phyloP scores from a whole-genome alignment of 2,888 invertebrate species.

The Sarcophaga caerulescens region DNA sequence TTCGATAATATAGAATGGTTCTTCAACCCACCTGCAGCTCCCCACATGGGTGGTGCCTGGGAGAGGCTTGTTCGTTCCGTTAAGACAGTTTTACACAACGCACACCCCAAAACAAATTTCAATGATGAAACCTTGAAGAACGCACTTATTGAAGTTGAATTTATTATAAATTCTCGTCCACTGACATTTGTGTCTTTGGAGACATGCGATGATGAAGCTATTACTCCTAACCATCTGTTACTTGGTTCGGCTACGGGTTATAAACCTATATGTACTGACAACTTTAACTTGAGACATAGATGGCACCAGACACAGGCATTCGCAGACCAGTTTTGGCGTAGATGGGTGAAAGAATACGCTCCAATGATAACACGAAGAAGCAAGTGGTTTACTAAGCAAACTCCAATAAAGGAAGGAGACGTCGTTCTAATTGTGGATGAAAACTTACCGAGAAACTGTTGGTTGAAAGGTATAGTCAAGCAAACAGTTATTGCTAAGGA shows the following conservation, averaged over 20 bases:
- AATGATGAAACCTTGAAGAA: constrained; percentile 62
- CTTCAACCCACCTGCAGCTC: constrained; percentile 62
- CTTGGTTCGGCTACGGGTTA: constrained; percentile 60
- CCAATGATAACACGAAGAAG: constrained; percentile 49
- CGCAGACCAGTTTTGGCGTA: constrained; percentile 57
- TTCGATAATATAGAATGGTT: constrained; percentile 34
- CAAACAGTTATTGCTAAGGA: neutral
- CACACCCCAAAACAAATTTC: constrained; percentile 39
- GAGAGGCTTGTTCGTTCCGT: constrained; percentile 52
- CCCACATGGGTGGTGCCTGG: constrained; percentile 64
- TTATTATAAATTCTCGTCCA: constrained; percentile 60
- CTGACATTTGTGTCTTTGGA: constrained; percentile 64
- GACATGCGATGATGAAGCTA: constrained; percentile 57
- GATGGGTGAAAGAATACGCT: constrained; percentile 58
- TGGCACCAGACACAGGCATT: constrained; percentile 61
- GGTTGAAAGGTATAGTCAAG: constrained; percentile 40
- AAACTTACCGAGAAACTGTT: constrained; percentile 37
- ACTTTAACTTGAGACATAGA: too few species aligned
- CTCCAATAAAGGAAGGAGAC: constrained; percentile 50
- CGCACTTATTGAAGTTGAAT: constrained; percentile 58
- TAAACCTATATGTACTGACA: too few species aligned
- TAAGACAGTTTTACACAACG: constrained; percentile 39
- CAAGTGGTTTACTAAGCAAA: constrained; percentile 47
- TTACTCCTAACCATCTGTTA: constrained; percentile 67
- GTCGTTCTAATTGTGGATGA: constrained; percentile 61